A percentile compares a stretch with the other conserved stretches of the same genome.
Conservation (phyloP, 2,797 vertebrate genomes). For the Sardinella longiceps region DNA sequence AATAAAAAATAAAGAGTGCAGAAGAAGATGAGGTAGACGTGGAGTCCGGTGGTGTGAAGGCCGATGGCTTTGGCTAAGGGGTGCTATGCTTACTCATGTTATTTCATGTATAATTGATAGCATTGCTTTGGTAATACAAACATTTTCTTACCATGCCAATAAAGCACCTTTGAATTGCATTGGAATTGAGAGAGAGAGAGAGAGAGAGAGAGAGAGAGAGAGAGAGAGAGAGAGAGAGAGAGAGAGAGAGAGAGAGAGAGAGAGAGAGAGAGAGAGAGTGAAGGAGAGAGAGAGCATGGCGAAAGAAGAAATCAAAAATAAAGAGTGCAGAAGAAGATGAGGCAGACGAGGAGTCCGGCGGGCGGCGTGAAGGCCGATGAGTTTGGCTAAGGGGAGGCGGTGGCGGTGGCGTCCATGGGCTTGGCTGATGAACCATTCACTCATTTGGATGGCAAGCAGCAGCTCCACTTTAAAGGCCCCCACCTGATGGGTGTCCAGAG, state of each 20-base stretch:
- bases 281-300: background rate
- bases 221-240: no score
- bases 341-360: no score
- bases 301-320: background rate
- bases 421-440: background rate
- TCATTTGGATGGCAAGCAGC: background rate
- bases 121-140: no score
- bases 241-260: no score
- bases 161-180: no score
- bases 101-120: no score
- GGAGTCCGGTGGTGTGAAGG: no score
- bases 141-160: no score
- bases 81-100: no score
- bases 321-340: background rate
- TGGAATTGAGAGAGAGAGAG: no score
- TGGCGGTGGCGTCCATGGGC: background rate
- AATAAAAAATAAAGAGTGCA: background rate
- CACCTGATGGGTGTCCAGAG: slow-evolving; percentile 7
- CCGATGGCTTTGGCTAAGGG: background rate
- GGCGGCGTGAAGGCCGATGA: background rate
- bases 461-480: background rate
- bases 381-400: background rate
- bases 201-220: no score
- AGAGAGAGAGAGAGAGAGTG: background rate
- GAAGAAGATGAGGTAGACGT: background rate